These are phyloP conservation scores for Ranitomeya imitator DNA, from an alignment of 2,113 vertebrate species.

Conservation along the genomic window DNA sequence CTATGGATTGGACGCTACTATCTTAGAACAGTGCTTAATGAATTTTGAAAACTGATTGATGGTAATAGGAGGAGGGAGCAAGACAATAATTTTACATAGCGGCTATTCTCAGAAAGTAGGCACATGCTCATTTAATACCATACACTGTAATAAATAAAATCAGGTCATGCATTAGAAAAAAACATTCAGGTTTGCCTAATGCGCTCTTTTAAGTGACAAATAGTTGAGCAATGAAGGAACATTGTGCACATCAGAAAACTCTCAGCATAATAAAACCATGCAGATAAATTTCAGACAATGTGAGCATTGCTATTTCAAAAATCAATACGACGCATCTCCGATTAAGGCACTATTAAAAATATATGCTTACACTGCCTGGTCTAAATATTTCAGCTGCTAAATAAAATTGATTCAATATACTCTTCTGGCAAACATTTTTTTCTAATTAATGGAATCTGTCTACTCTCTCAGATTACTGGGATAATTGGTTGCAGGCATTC, in stretches of 20 bases:
- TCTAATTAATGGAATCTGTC: constrained; percentile 22
- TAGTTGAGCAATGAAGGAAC: background rate
- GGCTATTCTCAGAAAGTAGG: no score
- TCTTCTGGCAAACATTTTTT: constrained; percentile 39
- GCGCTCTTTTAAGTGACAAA: background rate
- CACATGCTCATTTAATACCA: no score
- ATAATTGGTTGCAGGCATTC: constrained; percentile 30
- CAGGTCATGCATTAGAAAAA: no score
- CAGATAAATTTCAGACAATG: constrained; percentile 1
- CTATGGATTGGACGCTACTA: no score
- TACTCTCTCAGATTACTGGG: background rate
- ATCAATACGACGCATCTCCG: constrained; percentile 33
- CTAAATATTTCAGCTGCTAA: constrained; percentile 27
- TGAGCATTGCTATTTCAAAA: background rate
- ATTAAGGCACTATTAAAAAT: constrained; percentile 18
- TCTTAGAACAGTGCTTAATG: no score
- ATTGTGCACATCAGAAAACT: background rate
- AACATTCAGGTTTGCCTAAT: no score
- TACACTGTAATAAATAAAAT: no score
- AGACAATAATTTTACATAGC: no score
- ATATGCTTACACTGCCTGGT: constrained; percentile 5
- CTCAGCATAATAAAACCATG: background rate
- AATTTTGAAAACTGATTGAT: no score
- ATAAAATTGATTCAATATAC: constrained; percentile 37
- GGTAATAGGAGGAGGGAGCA: no score